These are phyloP conservation scores for Melanostigma gelatinosum DNA, from an alignment of 2,113 vertebrate species.

Conservation along the genomic window DNA sequence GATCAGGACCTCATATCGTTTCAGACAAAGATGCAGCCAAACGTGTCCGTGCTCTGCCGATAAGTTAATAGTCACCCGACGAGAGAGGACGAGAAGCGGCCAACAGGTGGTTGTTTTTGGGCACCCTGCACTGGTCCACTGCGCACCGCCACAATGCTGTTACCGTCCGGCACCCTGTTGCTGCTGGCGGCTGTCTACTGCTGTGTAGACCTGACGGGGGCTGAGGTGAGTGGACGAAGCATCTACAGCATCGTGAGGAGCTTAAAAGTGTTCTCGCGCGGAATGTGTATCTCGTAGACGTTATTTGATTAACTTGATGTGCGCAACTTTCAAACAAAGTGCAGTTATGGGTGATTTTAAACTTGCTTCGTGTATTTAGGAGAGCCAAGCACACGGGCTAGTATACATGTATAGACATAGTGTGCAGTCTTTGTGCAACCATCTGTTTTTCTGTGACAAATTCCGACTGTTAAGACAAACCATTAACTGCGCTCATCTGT, in stretches of 20 bases:
- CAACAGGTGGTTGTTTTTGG: slow-evolving; percentile 56
- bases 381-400: not conserved
- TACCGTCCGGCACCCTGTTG: slow-evolving; percentile 55
- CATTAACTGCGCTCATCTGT: not conserved
- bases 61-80: slow-evolving; percentile 47
- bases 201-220: slow-evolving; percentile 52
- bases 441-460: not conserved
- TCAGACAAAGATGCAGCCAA: slow-evolving; percentile 82
- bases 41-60: slow-evolving; percentile 67
- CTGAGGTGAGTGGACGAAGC: slow-evolving; percentile 74
- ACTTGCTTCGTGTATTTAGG: not conserved
- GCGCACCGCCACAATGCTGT: slow-evolving; percentile 72
- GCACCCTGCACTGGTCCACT: slow-evolving; percentile 34
- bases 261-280: not conserved
- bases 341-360: not conserved
- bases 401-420: not conserved
- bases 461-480: not conserved
- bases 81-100: slow-evolving; percentile 26
- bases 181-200: slow-evolving; percentile 69
- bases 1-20: slow-evolving; percentile 77
- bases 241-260: not conserved
- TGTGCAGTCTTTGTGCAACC: not conserved
- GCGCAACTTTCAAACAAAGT: not conserved
- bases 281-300: not conserved
- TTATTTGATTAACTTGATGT: not conserved